Percentiles rank a stretch among this genome's conserved stretches.
phyloP scores from a whole-genome alignment of 2,797 vertebrate genomes.

The Phylloscopus collybita region DNA sequence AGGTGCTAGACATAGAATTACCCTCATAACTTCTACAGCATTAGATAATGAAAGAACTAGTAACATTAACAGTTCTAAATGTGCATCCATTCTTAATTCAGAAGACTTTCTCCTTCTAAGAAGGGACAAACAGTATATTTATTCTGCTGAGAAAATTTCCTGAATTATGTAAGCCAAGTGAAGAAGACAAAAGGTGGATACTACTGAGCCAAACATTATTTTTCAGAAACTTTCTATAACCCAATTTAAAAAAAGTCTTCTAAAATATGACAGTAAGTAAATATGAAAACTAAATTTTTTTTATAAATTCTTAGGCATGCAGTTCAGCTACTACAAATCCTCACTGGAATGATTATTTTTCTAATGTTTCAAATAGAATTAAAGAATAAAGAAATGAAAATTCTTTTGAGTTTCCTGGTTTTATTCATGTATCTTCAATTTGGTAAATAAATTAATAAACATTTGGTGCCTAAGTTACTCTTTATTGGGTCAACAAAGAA shows the following conservation, averaged over 20 bases:
- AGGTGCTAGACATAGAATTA: neutral
- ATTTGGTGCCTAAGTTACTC: neutral
- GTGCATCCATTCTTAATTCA: neutral
- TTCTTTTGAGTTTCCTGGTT: neutral
- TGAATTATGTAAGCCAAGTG: neutral
- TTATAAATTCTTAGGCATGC: neutral
- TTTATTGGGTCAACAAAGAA: neutral
- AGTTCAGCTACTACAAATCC: neutral
- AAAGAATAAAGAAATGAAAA: slow-evolving; percentile 40
- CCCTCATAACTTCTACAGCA: neutral
- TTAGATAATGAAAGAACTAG: slow-evolving; percentile 16
- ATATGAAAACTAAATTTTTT: neutral
- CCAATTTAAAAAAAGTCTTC: neutral
- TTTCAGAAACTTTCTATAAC: neutral
- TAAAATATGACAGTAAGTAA: neutral
- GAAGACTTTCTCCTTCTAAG: neutral
- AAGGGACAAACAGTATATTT: neutral
- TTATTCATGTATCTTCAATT: neutral
- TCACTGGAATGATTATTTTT: neutral
- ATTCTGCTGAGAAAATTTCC: neutral
- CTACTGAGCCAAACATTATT: neutral
- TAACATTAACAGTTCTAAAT: neutral
- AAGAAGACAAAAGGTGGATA: neutral
- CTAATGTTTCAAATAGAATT: neutral
- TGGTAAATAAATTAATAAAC: slow-evolving; percentile 1